A percentile compares a stretch with the other conserved stretches of the same genome.
Evolutionary conservation across 2,888 invertebrate species (phyloP).

Genomic region (Nomada ferruginata): DNA sequence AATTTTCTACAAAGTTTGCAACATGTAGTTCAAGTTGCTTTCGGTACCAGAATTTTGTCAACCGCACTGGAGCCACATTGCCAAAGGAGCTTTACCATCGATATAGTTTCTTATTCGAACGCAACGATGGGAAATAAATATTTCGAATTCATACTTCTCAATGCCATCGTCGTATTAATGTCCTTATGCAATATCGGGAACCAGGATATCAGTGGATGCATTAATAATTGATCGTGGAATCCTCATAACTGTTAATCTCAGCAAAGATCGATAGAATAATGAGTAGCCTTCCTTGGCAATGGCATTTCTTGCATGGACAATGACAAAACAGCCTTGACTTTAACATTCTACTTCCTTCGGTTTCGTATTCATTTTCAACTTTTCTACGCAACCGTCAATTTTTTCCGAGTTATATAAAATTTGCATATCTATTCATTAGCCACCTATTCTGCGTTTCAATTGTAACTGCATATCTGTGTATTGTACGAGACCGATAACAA

Average conservation of each 20-base stretch:
- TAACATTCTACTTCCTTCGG: slow-evolving; percentile 55
- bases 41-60: no score
- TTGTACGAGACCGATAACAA: no score
- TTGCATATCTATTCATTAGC: not conserved
- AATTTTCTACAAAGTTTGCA: no score
- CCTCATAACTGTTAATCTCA: slow-evolving; percentile 57
- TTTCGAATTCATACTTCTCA: not conserved
- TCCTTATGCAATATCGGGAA: slow-evolving; percentile 24
- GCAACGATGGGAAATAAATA: no score
- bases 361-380: slow-evolving; percentile 42
- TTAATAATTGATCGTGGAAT: slow-evolving; percentile 49
- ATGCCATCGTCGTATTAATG: not conserved
- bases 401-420: slow-evolving; percentile 4
- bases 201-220: slow-evolving; percentile 34
- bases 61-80: no score
- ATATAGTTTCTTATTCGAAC: no score
- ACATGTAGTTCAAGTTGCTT: no score
- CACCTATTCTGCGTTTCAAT: not conserved
- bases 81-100: no score
- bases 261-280: slow-evolving; percentile 58
- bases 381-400: slow-evolving; percentile 29
- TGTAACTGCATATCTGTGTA: not conserved
- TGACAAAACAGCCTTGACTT: slow-evolving; percentile 68
- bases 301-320: slow-evolving; percentile 68
- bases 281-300: slow-evolving; percentile 64